Conservation (phyloP, 2,888 invertebrate genomes). For the Mythimna ferrago region DNA sequence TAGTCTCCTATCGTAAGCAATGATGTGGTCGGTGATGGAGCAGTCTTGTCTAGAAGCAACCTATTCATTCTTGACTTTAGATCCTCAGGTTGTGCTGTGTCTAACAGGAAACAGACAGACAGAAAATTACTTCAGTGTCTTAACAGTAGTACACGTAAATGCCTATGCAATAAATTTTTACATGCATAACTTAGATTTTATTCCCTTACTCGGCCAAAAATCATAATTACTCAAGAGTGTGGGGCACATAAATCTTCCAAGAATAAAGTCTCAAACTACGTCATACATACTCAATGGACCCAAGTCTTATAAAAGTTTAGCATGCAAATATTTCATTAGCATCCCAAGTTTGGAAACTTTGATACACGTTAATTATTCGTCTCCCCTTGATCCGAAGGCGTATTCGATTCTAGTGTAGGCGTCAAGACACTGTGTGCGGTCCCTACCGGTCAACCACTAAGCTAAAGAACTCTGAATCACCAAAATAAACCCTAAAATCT, state of each 20-base stretch:
- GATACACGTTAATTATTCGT: conserved; percentile 77
- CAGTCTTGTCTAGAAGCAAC: too few species aligned
- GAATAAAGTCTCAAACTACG: conserved; percentile 19
- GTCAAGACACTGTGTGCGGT: conserved; percentile 84
- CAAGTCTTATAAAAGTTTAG: conserved; percentile 51
- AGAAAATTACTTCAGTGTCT: too few species aligned
- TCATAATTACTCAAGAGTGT: neutral
- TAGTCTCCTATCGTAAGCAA: too few species aligned
- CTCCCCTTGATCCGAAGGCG: conserved; percentile 74
- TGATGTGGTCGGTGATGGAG: too few species aligned
- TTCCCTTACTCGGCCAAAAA: neutral
- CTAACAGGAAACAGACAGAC: too few species aligned
- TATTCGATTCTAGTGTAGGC: conserved; percentile 82
- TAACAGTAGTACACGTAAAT: neutral
- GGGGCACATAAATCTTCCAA: neutral
- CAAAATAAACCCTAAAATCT: conserved; percentile 64
- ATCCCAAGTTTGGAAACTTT: conserved; percentile 65
- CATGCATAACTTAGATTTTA: neutral
- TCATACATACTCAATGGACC: conserved; percentile 49
- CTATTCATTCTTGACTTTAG: too few species aligned
- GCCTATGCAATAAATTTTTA: neutral
- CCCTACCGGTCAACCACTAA: conserved; percentile 73
- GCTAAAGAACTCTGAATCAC: conserved; percentile 48
- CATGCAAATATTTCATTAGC: conserved; percentile 64
- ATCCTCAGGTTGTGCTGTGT: too few species aligned